Conservation (phyloP, 2,888 invertebrate species). For the Loripinus fragilis region DNA sequence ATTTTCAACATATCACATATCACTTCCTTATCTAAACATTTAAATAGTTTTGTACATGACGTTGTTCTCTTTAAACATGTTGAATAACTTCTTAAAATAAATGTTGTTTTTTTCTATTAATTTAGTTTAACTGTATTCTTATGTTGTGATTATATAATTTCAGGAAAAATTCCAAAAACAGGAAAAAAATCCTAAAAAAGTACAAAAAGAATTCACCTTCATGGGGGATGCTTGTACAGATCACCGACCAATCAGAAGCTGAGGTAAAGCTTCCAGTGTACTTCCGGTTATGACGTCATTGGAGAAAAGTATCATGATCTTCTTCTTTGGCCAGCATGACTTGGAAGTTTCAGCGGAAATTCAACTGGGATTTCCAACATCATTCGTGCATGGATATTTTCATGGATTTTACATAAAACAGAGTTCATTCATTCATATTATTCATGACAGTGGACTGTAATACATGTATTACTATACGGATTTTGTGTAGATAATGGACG, state of each 20-base stretch:
- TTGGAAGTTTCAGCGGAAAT: neutral
- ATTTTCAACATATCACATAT: too few relatives aligned
- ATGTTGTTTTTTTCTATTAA: too few relatives aligned
- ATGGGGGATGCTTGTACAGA: slow-evolving; percentile 2
- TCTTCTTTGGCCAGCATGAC: neutral
- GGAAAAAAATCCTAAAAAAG: slow-evolving; percentile 35
- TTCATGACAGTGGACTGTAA: neutral
- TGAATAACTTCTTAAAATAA: too few relatives aligned
- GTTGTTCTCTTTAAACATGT: too few relatives aligned
- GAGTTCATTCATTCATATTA: neutral
- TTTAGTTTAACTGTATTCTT: neutral
- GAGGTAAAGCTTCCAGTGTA: neutral
- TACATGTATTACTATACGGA: too few relatives aligned
- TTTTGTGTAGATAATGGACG: neutral
- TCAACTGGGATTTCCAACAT: neutral
- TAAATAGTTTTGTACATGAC: too few relatives aligned
- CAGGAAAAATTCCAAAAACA: slow-evolving; percentile 56
- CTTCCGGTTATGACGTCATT: slow-evolving; percentile 13
- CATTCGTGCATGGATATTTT: neutral
- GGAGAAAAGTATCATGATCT: neutral
- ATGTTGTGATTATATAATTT: slow-evolving; percentile 14
- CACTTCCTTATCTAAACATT: too few relatives aligned
- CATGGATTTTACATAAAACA: neutral
- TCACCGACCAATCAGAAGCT: neutral
- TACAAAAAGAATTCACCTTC: slow-evolving; percentile 14